Base-by-base conservation (phyloP, 2,888 invertebrate genomes). In the Thyatira batis region DNA sequence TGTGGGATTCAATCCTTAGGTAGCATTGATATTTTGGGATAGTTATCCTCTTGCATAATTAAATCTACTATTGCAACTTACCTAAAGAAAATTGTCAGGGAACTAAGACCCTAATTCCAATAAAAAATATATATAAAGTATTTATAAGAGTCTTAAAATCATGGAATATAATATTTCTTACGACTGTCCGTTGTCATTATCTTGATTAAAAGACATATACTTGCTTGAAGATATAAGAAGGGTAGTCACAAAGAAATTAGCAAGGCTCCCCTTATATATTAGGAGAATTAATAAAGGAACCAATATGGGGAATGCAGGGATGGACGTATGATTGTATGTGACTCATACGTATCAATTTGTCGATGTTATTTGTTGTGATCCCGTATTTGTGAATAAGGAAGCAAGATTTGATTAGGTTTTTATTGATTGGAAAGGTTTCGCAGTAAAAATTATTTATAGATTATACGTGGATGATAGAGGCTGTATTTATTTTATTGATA, bases 241-340 rank as follows among this genome's bases (percentile, higher is more conserved):
- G 81, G 76, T 63, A 56, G 66, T 68, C 69, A 67, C 73, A 63
- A 71, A 73, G 72, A 81, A 83, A 83, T 82, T 80, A 82, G 67
- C 66, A 58, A 67, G 63, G 62, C 66, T 69, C 80, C 82, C 83
- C 77, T n/a, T 69, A 69, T 69, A 76, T 81, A 80, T 80, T 70
- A 71, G 70, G 63, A 65, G 76, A 76, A 84, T 84, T 84, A 83
- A 80, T 79, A 78, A 73, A 73, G 62, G 73, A 71, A 72, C 72
- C 72, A 74, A 76, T 78, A 76, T 70, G 63, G 60, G 69, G 71
- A 58, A 55, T 64, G 61, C 63, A 63, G 57, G 58, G 64, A 54
- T 59, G 53, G 54, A 59, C 54, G 53, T 60, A 45, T 57, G 55
- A 60, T 60, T 57, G 58, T 61, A 58, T 63, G 52, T 54, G 59